Evolutionary conservation across 1,140 invertebrate species (phyloP).

Genomic region (Pseudachorutes palmiensis): DNA sequence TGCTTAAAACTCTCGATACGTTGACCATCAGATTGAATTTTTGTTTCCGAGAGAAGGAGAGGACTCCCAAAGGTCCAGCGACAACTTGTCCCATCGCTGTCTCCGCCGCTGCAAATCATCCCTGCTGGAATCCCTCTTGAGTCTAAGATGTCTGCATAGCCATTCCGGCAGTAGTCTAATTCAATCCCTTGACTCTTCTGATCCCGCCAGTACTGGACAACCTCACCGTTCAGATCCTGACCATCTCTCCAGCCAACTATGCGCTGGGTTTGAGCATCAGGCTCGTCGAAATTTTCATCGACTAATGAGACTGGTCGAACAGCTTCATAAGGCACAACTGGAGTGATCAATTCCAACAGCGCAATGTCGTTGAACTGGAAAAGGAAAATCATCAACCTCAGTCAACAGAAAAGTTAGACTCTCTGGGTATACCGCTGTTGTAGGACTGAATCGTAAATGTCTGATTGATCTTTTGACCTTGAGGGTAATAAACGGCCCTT

Average conservation of each 20-base stretch:
- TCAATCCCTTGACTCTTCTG: slow-evolving; percentile 12
- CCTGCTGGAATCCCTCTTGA: slow-evolving; percentile 26
- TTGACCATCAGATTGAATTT: too few species aligned
- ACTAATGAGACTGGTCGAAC: slow-evolving; percentile 57
- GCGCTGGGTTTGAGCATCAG: slow-evolving; percentile 26
- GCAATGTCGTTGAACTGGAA: slow-evolving; percentile 76
- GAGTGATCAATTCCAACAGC: slow-evolving; percentile 68
- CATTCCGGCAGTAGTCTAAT: slow-evolving; percentile 14
- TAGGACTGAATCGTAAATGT: slow-evolving; percentile 26
- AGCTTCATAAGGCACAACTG: slow-evolving; percentile 62
- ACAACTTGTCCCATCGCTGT: background rate
- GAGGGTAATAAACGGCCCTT: slow-evolving; percentile 18
- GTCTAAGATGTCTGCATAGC: slow-evolving; percentile 23
- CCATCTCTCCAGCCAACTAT: slow-evolving; percentile 28
- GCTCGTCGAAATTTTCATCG: slow-evolving; percentile 18
- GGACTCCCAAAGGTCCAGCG: background rate
- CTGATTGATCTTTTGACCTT: slow-evolving; percentile 28
- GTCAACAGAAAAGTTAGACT: slow-evolving; percentile 1
- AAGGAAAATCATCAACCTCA: slow-evolving; percentile 14
- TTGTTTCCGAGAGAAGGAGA: too few species aligned
- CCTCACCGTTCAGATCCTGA: background rate
- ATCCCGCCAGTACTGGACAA: slow-evolving; percentile 15
- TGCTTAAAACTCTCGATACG: background rate
- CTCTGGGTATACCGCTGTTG: background rate
- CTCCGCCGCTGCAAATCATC: slow-evolving; percentile 25